Base-by-base conservation (phyloP, 2,888 invertebrate species). In the Parnassius orleans region DNA sequence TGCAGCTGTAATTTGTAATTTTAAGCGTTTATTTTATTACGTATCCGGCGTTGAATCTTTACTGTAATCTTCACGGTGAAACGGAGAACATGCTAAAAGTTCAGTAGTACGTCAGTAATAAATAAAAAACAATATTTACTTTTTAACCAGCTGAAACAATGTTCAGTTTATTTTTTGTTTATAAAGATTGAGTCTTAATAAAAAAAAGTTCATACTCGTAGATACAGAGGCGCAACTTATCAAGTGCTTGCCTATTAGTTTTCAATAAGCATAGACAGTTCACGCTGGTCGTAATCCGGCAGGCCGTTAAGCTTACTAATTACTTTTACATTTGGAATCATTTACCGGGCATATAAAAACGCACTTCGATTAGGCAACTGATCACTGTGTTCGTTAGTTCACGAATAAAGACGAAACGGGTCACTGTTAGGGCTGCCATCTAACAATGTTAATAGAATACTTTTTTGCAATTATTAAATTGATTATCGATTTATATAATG, bases 291-390 rank as follows among this genome's bases (percentile, higher is more conserved):
- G 46, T 48, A 14, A 10, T 48, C 15, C 41, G 7, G 52, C 33
- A 52, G 14, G 33, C 58, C 0, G 41, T 47, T 60, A 12, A 19
- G 42, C n/a, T 14, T 11, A 61, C 48, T 61, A 48, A 61, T 53
- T 57, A 61, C 47, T 47, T 57, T 53, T 47, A 42, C 46, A 57
- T 53, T 10, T 56, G 51, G 46, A 46, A 46, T 53, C 52, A 53
- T 61, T 53, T 48, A 52, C 46, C 52, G 57, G 24, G 47, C 53
- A 24, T 53, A 53, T 53, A 42, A 57, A 60, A 61, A 61, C 53
- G 61, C 61, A 10, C 53, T 57, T 61, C 61, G 57, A 61, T 61
- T 61, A 61, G 42, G 57, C 57, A 53, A 61, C 57, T 9, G 48
- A 47, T 61, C 47, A 57, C 55, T 46, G 57, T 43, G 44, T 60